These are phyloP conservation scores for Equus przewalskii DNA, from an alignment of 2,113 vertebrate genomes.

Conservation along the genomic window DNA sequence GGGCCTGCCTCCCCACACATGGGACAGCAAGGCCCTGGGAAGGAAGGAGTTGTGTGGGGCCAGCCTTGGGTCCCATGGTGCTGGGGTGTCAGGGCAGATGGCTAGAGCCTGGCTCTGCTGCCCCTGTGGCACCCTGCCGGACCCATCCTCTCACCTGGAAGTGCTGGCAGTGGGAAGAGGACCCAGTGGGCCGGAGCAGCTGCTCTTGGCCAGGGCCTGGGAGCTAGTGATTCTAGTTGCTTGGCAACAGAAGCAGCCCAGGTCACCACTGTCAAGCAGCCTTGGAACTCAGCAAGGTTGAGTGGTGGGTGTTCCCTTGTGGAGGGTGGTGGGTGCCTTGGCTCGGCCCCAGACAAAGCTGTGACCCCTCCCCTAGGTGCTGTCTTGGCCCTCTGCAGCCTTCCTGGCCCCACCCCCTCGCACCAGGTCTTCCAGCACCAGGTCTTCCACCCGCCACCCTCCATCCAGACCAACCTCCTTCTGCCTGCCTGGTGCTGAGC, in stretches of 20 bases:
- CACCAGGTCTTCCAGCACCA: not conserved
- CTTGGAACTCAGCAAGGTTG: not conserved
- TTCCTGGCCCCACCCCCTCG: not conserved
- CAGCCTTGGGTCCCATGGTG: too few species aligned
- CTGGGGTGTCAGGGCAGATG: not conserved
- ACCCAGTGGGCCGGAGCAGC: not conserved
- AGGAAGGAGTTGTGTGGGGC: not conserved
- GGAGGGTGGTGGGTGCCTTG: not conserved
- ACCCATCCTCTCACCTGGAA: not conserved
- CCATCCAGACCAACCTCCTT: not conserved
- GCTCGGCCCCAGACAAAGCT: not conserved
- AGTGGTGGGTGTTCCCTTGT: not conserved
- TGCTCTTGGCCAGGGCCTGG: not conserved
- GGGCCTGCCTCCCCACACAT: not conserved
- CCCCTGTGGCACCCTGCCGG: not conserved
- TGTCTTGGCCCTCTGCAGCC: not conserved
- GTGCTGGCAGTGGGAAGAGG: not conserved
- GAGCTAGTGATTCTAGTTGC: not conserved
- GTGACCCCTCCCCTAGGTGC: not conserved
- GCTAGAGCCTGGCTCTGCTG: not conserved
- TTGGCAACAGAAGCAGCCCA: not conserved
- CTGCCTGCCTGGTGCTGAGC: not conserved
- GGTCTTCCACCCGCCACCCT: not conserved
- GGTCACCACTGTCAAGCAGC: not conserved
- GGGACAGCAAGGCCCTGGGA: not conserved